Conservation (phyloP, 2,113 vertebrate genomes). For the Lagopus leucura region DNA sequence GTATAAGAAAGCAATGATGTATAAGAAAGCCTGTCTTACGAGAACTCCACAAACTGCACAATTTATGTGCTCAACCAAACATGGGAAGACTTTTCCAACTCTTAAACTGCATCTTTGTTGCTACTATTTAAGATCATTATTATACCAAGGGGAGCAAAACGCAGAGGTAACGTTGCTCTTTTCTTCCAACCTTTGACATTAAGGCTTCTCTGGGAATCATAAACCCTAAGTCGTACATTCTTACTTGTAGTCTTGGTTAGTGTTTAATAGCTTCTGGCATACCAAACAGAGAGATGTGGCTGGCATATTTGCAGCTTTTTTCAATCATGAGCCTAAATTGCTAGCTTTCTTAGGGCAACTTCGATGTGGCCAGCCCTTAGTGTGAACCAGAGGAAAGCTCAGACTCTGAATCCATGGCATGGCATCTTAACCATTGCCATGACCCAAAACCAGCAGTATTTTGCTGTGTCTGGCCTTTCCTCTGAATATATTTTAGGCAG, state of each 20-base stretch:
- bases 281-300: neutral
- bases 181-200: neutral
- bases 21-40: neutral
- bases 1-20: neutral
- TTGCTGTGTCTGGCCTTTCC: neutral
- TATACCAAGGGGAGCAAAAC: neutral
- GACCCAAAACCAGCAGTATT: neutral
- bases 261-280: constrained; percentile 10
- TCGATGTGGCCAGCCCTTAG: neutral
- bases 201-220: neutral
- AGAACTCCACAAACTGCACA: neutral
- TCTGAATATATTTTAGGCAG: neutral
- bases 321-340: constrained; percentile 7
- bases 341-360: neutral
- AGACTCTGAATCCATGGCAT: neutral
- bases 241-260: neutral
- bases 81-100: neutral
- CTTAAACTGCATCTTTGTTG: neutral
- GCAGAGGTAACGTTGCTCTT: neutral
- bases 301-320: constrained; percentile 1
- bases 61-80: neutral
- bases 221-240: neutral
- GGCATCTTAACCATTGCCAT: neutral
- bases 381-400: neutral
- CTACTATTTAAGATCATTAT: neutral